Percentiles rank a stretch among this genome's conserved stretches.
These are phyloP conservation scores for Mus pahari DNA, from an alignment of 2,113 vertebrate genomes.

Conservation along the genomic window DNA sequence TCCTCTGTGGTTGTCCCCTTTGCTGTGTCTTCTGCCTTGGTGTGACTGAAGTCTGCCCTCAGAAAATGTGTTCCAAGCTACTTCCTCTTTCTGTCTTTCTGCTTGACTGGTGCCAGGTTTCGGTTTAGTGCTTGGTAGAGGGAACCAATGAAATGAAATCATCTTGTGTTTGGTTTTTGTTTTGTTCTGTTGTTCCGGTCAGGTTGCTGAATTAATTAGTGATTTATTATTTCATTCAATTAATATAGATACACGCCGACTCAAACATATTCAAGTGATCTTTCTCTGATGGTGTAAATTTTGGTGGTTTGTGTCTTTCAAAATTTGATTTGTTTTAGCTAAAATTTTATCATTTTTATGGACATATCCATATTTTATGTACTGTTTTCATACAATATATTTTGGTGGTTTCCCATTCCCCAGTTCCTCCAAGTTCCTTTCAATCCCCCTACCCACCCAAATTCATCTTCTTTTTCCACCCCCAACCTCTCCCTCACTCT, in stretches of 20 bases:
- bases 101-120: not conserved
- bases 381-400: not conserved
- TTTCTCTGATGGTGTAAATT: not conserved
- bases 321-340: not conserved
- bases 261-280: not conserved
- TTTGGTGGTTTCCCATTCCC: not conserved
- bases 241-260: no score
- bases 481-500: not conserved
- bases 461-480: not conserved
- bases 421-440: not conserved
- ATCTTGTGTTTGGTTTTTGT: not conserved
- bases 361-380: not conserved
- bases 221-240: not conserved
- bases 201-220: not conserved
- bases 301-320: not conserved
- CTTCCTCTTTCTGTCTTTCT: not conserved
- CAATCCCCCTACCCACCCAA: accelerated
- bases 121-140: not conserved
- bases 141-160: not conserved
- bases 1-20: not conserved
- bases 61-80: not conserved
- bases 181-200: not conserved
- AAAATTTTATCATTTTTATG: not conserved
- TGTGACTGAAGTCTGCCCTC: no score
- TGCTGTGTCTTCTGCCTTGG: not conserved